A percentile compares a stretch with the other conserved stretches of the same genome.
Evolutionary conservation across 92 coral and sea anemone genomes (phyloP).

Genomic region (Bergia puertoricense): DNA sequence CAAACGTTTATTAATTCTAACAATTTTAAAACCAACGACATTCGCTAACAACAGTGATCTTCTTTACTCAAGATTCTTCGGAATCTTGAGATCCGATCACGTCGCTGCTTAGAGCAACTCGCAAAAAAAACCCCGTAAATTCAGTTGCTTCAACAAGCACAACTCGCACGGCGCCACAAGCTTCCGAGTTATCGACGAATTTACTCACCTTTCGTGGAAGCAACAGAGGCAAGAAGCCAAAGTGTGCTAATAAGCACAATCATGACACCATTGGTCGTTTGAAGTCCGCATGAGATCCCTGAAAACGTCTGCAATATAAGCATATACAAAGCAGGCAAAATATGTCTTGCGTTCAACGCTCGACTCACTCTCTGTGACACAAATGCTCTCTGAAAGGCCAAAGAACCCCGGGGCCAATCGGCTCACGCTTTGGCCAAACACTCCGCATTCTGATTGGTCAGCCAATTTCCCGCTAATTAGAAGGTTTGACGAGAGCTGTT

Average conservation of each 20-base stretch:
- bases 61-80: slow-evolving; percentile 32
- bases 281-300: slow-evolving; percentile 73
- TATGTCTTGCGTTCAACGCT: slow-evolving; percentile 76
- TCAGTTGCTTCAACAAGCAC: slow-evolving; percentile 45
- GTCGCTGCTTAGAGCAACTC: slow-evolving; percentile 6
- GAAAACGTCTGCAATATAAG: slow-evolving; percentile 70
- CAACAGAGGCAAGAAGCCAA: slow-evolving; percentile 63
- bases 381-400: slow-evolving; percentile 70
- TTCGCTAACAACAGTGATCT: slow-evolving; percentile 47
- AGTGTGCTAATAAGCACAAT: slow-evolving; percentile 90
- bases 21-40: slow-evolving; percentile 85
- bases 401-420: slow-evolving; percentile 82
- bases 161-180: slow-evolving; percentile 42
- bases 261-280: slow-evolving; percentile 70
- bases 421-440: slow-evolving; percentile 74
- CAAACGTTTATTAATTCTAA: slow-evolving; percentile 96
- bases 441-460: slow-evolving; percentile 61
- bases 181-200: slow-evolving; percentile 28
- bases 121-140: slow-evolving; percentile 10
- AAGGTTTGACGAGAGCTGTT: slow-evolving; percentile 90
- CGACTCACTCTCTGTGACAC: slow-evolving; percentile 58
- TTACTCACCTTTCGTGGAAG: slow-evolving; percentile 71
- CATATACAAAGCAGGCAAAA: slow-evolving; percentile 57
- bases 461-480: slow-evolving; percentile 76
- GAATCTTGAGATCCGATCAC: neutral